phyloP scores from a whole-genome alignment of 1,140 invertebrate genomes.

The Laupala kohalensis region DNA sequence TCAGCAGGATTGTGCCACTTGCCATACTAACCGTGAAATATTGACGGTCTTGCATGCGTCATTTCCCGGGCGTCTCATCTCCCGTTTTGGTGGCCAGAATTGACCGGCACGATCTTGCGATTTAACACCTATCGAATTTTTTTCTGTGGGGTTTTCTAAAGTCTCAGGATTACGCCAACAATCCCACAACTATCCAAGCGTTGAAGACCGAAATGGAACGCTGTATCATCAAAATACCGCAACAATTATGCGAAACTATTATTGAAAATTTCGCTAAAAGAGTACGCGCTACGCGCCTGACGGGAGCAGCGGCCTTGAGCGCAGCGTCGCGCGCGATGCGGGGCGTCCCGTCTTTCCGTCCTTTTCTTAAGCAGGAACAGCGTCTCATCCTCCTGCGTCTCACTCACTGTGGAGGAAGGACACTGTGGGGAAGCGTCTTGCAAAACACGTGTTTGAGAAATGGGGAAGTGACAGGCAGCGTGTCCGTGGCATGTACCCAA shows the following conservation, averaged over 20 bases:
- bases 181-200: constrained; percentile 16
- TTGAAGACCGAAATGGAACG: constrained; percentile 19
- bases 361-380: no score
- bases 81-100: not conserved
- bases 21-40: not conserved
- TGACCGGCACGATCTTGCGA: not conserved
- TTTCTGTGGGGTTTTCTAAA: not conserved
- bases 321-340: no score
- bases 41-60: not conserved
- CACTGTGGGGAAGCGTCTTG: no score
- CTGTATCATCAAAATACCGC: constrained; percentile 20
- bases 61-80: not conserved
- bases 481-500: no score
- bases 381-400: no score
- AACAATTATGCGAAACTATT: constrained; percentile 17
- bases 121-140: not conserved
- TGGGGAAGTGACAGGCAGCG: no score
- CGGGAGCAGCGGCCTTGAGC: no score
- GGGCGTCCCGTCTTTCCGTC: no score
- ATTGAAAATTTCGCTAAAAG: constrained; percentile 23
- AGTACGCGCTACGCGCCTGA: no score
- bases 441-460: no score
- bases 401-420: no score
- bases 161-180: constrained; percentile 17
- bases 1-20: not conserved